phyloP scores from a whole-genome alignment of 2,113 vertebrate genomes.

The Lophochroa leadbeateri region DNA sequence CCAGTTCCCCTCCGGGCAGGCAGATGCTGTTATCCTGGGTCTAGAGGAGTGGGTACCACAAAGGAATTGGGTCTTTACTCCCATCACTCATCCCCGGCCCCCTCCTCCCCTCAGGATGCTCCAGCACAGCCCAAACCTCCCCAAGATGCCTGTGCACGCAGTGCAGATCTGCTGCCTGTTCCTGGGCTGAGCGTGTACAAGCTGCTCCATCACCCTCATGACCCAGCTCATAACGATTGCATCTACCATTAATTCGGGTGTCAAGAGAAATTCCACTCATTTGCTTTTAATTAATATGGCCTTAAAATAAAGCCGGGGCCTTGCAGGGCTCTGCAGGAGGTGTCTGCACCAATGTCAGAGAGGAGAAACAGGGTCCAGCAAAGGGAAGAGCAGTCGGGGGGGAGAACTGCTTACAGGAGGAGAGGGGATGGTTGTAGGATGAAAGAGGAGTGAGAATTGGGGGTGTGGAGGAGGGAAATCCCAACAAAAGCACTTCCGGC shows the following conservation, averaged over 20 bases:
- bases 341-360: not conserved
- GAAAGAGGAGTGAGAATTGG: not conserved
- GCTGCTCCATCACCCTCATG: constrained; percentile 22
- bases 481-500: not conserved
- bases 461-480: not conserved
- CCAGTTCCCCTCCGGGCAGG: accelerated
- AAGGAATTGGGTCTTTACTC: not conserved
- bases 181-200: not conserved
- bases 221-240: constrained; percentile 7
- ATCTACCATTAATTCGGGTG: constrained; percentile 33
- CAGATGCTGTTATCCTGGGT: not conserved
- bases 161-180: not conserved
- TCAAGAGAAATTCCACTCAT: constrained; percentile 22
- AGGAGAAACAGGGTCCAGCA: not conserved
- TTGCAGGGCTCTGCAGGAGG: not conserved
- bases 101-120: not conserved
- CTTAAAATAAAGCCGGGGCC: constrained; percentile 26
- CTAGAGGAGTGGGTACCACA: not conserved
- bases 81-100: not conserved
- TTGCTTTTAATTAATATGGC: constrained; percentile 58
- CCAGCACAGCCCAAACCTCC: not conserved
- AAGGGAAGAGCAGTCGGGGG: not conserved
- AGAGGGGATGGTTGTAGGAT: not conserved
- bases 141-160: not conserved
- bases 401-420: not conserved